Conservation (phyloP, 1,140 invertebrate species). For the Nasonia vitripennis region DNA sequence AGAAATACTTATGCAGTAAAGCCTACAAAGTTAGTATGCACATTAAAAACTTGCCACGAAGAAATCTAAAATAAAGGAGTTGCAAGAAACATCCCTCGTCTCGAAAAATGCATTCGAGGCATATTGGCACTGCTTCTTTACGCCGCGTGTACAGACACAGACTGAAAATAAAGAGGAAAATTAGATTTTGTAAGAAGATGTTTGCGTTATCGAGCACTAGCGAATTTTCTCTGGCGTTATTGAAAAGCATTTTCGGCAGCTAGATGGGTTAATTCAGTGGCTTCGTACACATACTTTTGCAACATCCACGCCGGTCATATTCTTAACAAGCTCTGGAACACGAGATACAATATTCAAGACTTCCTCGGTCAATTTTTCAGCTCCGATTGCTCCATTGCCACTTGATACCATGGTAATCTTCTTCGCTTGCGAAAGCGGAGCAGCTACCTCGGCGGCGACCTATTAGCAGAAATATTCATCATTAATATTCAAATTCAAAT, state of each 20-base stretch:
- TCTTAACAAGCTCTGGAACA: conserved; percentile 92
- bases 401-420: conserved; percentile 97
- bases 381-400: conserved; percentile 93
- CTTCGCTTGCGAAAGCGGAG: conserved; percentile 93
- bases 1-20: neutral
- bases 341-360: conserved; percentile 93
- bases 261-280: conserved; percentile 32
- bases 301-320: conserved; percentile 94
- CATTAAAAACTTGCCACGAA: neutral
- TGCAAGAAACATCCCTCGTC: conserved; percentile 42
- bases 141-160: conserved; percentile 72
- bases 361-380: conserved; percentile 94
- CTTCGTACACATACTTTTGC: conserved; percentile 79
- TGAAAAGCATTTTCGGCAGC: conserved; percentile 11
- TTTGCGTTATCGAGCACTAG: conserved; percentile 35
- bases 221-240: conserved; percentile 20
- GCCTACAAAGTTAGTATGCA: neutral
- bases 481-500: neutral
- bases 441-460: conserved; percentile 96
- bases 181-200: conserved; percentile 16
- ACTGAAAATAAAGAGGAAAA: conserved; percentile 55
- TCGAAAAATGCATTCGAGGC: conserved; percentile 41
- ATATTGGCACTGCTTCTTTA: conserved; percentile 63
- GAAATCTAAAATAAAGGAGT: conserved; percentile 34
- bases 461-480: conserved; percentile 68